phyloP scores from a whole-genome alignment of 2,113 vertebrate species.

The Mungos mungo region DNA sequence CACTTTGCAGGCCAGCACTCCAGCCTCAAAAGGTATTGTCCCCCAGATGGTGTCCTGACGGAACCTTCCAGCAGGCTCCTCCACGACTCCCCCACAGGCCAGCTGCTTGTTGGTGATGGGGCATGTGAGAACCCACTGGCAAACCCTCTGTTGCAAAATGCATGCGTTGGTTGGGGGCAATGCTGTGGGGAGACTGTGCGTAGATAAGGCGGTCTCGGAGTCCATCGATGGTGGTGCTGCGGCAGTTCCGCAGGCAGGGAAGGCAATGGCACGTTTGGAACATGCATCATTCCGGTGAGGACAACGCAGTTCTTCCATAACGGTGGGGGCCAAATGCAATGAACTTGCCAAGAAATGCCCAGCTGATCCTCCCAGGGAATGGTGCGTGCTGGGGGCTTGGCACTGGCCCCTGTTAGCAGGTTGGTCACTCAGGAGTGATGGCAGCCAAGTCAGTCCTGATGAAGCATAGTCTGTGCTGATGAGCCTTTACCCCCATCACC shows the following conservation, averaged over 20 bases:
- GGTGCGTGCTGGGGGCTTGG: neutral
- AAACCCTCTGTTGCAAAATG: neutral
- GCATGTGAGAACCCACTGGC: no score
- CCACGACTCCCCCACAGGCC: neutral
- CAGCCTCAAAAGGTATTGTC: neutral
- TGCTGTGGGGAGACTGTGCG: neutral
- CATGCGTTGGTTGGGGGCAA: neutral
- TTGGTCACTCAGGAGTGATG: neutral
- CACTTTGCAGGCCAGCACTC: neutral
- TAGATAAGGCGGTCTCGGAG: neutral
- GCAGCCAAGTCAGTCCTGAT: neutral
- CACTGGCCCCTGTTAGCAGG: neutral
- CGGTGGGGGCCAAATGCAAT: neutral
- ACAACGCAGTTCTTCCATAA: neutral
- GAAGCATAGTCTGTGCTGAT: neutral
- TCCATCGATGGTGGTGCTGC: neutral
- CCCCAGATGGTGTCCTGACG: neutral
- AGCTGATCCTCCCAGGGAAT: neutral
- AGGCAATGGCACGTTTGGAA: neutral
- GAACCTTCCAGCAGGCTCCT: neutral
- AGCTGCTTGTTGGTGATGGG: neutral
- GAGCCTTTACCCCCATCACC: neutral
- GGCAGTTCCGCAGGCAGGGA: neutral
- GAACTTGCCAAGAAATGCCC: neutral
- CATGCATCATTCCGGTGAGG: neutral